Evolutionary conservation across 2,888 invertebrate species (phyloP), one percentile per base, ranked within the genome.

Genomic region (Lasioglossum morio): DNA sequence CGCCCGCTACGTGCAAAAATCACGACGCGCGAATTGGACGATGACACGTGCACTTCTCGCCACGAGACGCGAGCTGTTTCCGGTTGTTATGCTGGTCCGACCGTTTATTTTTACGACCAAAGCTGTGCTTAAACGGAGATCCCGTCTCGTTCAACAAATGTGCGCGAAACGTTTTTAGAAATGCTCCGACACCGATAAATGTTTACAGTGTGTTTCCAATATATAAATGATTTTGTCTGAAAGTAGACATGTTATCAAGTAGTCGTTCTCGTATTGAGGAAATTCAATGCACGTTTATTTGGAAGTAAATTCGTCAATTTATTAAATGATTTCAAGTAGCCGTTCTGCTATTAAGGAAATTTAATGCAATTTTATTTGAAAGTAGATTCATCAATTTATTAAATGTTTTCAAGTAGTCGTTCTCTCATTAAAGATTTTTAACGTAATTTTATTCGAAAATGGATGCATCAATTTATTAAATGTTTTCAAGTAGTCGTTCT

Each of bases 11-110:
- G 79, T 76, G 74, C 40, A 72, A 82, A 86, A 85, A 82, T 87
- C 86, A 86, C 75, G 73, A 63, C 73, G 37, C 85, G 37, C 85
- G 84, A 85, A 85, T 85, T 85, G 85, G 74, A 85, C 85, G 80
- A 81, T 85, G 85, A 85, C 80, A 81, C 81, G 81, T 72, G 70
- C 66, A 46, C 37, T 60, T 66, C 53, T 57, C 60, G 74, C 76
- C 19, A 37, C 70, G 74, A 30, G 76, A 66, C 72, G 34, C 66
- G 66, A 37, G 46, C 66, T 37, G 69, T 60, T 84, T 85, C 85
- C 85, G 85, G 79, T 84, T 85, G 72, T 82, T 81, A 30, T 10
- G 70, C n/a, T 43, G 57, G 53, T 57, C 70, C n/a, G 53, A 30
- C 69, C 53, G 43, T 57, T 77, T 77, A 72, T 53, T 77, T 72